These are phyloP conservation scores for Amphipyra berbera DNA, from an alignment of 2,888 invertebrate species.

Conservation along the genomic window DNA sequence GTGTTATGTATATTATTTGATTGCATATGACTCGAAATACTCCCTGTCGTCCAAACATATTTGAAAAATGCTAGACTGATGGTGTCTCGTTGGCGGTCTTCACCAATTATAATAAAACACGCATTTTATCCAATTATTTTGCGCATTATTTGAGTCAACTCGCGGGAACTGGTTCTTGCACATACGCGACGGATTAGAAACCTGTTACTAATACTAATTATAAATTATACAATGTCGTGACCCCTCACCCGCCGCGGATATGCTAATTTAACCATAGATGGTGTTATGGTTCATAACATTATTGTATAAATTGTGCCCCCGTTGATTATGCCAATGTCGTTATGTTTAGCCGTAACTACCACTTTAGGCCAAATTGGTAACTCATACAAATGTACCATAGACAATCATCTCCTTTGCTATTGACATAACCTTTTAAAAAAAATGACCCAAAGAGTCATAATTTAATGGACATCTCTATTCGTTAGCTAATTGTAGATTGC, in stretches of 20 bases:
- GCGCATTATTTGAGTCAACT: slow-evolving; percentile 7
- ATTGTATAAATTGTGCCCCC: not conserved
- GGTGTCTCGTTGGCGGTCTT: not conserved
- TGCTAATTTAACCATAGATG: slow-evolving; percentile 18
- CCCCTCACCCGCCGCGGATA: slow-evolving; percentile 23
- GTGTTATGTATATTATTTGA: too few relatives aligned
- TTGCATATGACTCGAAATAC: too few relatives aligned
- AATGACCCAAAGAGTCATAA: too few relatives aligned
- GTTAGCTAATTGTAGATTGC: too few relatives aligned
- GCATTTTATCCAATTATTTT: not conserved
- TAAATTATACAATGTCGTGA: slow-evolving; percentile 19
- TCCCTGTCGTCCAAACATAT: not conserved
- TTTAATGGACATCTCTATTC: too few relatives aligned
- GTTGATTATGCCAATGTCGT: not conserved
- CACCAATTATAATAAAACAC: not conserved
- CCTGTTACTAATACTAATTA: slow-evolving; percentile 23
- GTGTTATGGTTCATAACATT: not conserved
- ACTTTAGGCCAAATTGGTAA: too few relatives aligned
- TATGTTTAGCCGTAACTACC: not conserved
- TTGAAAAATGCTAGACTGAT: not conserved
- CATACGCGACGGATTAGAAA: slow-evolving; percentile 13
- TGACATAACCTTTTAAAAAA: too few relatives aligned
- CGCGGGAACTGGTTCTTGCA: slow-evolving; percentile 12
- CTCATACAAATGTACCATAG: too few relatives aligned
- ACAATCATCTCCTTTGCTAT: too few relatives aligned